Evolutionary conservation across 2,113 vertebrate genomes (phyloP).

Genomic region (Eublepharis macularius): DNA sequence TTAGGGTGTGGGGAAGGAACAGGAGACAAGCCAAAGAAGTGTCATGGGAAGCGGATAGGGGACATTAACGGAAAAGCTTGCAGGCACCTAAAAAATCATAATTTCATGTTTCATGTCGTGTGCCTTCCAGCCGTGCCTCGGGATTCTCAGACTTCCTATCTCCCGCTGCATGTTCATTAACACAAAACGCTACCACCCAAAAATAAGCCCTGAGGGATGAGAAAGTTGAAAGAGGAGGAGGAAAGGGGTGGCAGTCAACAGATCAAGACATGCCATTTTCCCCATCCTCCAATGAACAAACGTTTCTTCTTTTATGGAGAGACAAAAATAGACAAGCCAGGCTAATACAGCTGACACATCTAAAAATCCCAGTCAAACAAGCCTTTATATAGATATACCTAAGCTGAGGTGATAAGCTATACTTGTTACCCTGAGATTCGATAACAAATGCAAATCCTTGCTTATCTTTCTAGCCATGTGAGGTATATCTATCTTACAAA

Average conservation of each 20-base stretch:
- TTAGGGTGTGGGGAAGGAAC: not conserved
- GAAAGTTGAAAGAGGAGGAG: not conserved
- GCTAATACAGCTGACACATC: not conserved
- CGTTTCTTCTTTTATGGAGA: not conserved
- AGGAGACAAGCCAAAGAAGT: slow-evolving; percentile 1
- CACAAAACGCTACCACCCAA: too few relatives aligned
- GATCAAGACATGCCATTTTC: not conserved
- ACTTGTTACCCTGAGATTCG: not conserved
- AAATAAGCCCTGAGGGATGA: not conserved
- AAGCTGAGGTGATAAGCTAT: not conserved
- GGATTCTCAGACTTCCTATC: not conserved
- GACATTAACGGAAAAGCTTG: not conserved
- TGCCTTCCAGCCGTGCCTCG: not conserved
- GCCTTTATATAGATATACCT: not conserved
- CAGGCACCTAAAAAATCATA: slow-evolving; percentile 12
- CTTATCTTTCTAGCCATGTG: not conserved
- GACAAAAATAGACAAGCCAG: not conserved
- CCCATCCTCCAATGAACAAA: not conserved
- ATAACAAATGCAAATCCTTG: not conserved
- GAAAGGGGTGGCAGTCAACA: not conserved
- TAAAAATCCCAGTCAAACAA: not conserved
- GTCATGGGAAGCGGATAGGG: not conserved
- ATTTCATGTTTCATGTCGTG: not conserved
- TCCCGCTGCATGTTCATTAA: not conserved
- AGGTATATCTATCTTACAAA: not conserved